phyloP scores from a whole-genome alignment of 2,797 vertebrate species.

The Tadarida brasiliensis region DNA sequence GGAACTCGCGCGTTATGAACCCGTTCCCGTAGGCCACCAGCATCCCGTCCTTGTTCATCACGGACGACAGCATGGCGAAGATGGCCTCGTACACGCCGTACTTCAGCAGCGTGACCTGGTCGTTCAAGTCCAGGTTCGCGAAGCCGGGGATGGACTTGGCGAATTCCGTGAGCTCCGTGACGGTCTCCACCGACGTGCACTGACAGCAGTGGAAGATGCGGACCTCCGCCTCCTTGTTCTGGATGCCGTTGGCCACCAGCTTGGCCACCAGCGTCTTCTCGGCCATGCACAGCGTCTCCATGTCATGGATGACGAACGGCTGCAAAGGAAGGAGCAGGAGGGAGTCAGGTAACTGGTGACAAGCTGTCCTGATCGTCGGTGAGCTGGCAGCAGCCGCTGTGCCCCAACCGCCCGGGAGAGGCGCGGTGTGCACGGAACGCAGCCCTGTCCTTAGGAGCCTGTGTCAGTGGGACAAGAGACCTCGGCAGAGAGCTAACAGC shows the following conservation, averaged over 20 bases:
- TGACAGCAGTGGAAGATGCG: constrained; percentile 97
- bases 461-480: background rate
- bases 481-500: background rate
- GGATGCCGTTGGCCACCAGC: constrained; percentile 90
- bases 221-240: constrained; percentile 94
- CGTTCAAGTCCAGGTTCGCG: constrained; percentile 93
- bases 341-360: background rate
- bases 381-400: fast-evolving
- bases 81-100: constrained; percentile 97
- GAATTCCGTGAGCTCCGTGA: constrained; percentile 97
- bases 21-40: constrained; percentile 94
- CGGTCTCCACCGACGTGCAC: constrained; percentile 95
- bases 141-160: constrained; percentile 97
- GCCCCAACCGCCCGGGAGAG: too few species aligned
- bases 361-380: fast-evolving
- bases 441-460: background rate
- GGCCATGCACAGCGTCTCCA: constrained; percentile 96
- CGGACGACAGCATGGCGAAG: constrained; percentile 95
- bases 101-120: constrained; percentile 96
- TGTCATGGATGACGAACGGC: constrained; percentile 97
- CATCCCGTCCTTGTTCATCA: constrained; percentile 99
- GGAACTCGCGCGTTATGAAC: constrained; percentile 97
- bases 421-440: too few species aligned
- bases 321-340: constrained; percentile 73
- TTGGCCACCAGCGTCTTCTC: constrained; percentile 94